Percentiles rank a stretch among this genome's conserved stretches.
phyloP scores from a whole-genome alignment of 2,888 invertebrate species.

The Megalurothrips usitatus region DNA sequence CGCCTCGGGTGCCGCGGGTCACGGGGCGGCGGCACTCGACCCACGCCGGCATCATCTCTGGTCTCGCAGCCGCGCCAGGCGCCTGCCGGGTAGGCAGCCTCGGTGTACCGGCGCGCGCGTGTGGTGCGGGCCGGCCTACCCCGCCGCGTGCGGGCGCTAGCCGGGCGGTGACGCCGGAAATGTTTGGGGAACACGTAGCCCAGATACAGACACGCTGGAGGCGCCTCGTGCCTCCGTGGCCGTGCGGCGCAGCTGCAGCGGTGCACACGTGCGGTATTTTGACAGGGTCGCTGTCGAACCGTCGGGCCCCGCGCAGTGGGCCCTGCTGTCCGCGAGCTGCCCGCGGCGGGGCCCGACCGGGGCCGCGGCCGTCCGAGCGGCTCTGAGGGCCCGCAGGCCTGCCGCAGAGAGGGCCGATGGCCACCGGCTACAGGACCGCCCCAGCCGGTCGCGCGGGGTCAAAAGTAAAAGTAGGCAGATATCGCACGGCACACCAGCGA shows the following conservation, averaged over 20 bases:
- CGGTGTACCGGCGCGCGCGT: no score
- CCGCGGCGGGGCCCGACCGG: no score
- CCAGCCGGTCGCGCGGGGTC: not conserved
- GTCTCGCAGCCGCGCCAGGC: not conserved
- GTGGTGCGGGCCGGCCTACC: no score
- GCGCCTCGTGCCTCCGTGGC: no score
- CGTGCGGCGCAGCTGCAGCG: not conserved
- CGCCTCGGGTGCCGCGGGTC: no score
- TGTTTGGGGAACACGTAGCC: no score
- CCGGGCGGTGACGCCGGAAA: no score
- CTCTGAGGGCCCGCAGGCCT: not conserved
- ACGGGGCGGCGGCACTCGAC: no score
- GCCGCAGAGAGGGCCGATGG: not conserved
- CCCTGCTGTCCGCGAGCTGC: not conserved
- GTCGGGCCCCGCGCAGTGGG: not conserved
- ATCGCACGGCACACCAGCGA: not conserved
- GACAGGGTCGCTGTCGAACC: not conserved
- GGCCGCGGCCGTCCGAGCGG: no score
- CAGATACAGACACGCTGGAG: no score
- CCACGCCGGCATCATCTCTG: not conserved
- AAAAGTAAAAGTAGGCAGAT: constrained; percentile 22
- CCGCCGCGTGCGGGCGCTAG: no score
- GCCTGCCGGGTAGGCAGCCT: no score
- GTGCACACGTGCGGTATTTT: not conserved
- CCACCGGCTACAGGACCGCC: not conserved